Conservation (phyloP, 2,113 vertebrate genomes). For the Actenoides lindsayi region DNA sequence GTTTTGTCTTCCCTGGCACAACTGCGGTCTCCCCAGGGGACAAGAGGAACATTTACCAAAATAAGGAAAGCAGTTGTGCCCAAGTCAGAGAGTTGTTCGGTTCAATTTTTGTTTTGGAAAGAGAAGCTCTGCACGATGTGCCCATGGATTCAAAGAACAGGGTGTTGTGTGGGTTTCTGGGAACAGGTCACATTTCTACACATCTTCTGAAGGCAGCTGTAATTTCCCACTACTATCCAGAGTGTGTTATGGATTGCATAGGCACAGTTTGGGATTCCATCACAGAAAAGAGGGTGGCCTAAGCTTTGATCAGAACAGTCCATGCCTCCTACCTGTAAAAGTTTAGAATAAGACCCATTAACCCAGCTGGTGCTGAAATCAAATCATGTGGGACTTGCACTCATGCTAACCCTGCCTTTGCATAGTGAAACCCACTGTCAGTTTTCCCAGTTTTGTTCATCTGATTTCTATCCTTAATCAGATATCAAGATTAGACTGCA, state of each 20-base stretch:
- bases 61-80: conserved; percentile 7
- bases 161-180: background rate
- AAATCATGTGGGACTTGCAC: background rate
- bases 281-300: background rate
- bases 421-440: background rate
- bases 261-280: background rate
- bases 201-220: background rate
- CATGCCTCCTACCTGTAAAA: background rate
- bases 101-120: background rate
- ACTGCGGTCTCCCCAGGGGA: background rate
- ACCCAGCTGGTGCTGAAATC: background rate
- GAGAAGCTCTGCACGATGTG: background rate
- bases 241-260: background rate
- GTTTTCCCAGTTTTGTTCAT: background rate
- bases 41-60: background rate
- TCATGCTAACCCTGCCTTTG: background rate
- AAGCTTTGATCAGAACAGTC: background rate
- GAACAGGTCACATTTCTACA: background rate
- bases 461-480: background rate
- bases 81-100: background rate
- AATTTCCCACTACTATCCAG: background rate
- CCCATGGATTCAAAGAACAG: background rate
- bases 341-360: background rate
- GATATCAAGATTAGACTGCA: background rate
- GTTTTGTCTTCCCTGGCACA: background rate